Base-by-base conservation (phyloP, 1,140 invertebrate species). In the Vollenhovia emeryi region DNA sequence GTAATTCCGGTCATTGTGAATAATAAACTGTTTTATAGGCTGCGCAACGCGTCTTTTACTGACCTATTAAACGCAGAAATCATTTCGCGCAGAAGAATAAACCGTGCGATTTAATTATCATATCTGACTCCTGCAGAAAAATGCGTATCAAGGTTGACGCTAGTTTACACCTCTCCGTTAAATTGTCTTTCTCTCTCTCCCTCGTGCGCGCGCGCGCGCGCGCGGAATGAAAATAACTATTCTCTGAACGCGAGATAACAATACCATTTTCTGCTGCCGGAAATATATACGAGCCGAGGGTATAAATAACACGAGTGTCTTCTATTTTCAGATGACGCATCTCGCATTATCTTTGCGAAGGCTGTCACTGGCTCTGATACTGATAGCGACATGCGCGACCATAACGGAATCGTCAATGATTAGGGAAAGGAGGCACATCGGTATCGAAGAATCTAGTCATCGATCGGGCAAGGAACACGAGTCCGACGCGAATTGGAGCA, bases 291-390 rank as follows among this genome's bases (percentile, higher is more conserved):
- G 24, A 71, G 15, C 30, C 24, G 3, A 18, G 27, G n/a, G 5
- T 24, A 50, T 50, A n/a, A 79, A 27, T 79, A 33, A 79, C 45
- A 52, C 3, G 15, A 40, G 1, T 50, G 8, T 27, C n/a, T 24
- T 74, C n/a, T 85, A 83, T 83, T 90, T 91, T 40, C 92, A 95
- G 94, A 95, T 94, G 94, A 91, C 85, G 85, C 82, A 64, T 66
- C 69, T 75, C 60, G 76, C 75, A 66, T 3, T 85, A 3, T 64
- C 84, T 21, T 50, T 83, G 3, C 50, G 87, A 24, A 85, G 78
- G 68, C 73, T 93, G 43, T 52, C 92, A 24, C 30, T 92, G 45
- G 36, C 50, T 7, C 21, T 76, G 30, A 66, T 66, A 30, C 36
- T 88, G 18, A 62, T 89, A 48, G 57, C 85, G n/a, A 69, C 30